Evolutionary conservation across 2,113 vertebrate genomes (phyloP), one percentile per base, ranked within the genome.

Genomic region (Dipodomys spectabilis): DNA sequence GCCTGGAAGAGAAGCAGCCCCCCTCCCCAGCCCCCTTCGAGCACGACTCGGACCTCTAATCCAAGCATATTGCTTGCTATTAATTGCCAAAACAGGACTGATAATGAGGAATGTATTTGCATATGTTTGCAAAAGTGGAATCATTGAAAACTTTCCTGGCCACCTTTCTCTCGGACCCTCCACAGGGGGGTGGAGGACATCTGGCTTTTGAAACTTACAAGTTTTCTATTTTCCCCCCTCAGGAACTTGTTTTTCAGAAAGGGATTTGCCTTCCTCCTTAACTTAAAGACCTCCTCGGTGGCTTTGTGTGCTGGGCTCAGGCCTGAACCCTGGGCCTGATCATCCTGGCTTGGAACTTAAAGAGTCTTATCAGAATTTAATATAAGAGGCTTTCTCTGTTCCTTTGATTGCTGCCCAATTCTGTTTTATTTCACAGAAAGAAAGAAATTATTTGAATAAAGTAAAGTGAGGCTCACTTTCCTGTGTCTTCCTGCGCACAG

Each of bases 31-130:
- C 53, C 87, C 53, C 94, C 94, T 80, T 95, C 97, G 6, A 62
- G 1, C 25, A 86, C 23, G 98, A 97, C 97, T 97, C 96, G 72
- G 95, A 95, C 93, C 92, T 93, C 83, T 95, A 97, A 95, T 98
- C 98, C 98, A 98, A 98, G 98, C 98, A 98, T 97, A 98, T 98
- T 98, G 98, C 98, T 98, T 98, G 98, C 97, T 97, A 7, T 60
- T 96, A 79, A 91, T 97, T 94, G 96, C 98, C 97, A 92, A 94
- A 96, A 93, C 9, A 53, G 91, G 96, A 97, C 97, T 88, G 97
- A 95, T 78, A 3, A 60, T 3, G 28, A 94, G 95, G 94, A 94
- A 80, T 68, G 81, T 75, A 77, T 98, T 97, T 97, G 97, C 97
- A 91, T 96, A 96, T 97, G 79, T 98, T 95, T 97, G 97, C 97